These are phyloP conservation scores for Myiagra hebetior DNA, from an alignment of 2,113 vertebrate species.

Conservation along the genomic window DNA sequence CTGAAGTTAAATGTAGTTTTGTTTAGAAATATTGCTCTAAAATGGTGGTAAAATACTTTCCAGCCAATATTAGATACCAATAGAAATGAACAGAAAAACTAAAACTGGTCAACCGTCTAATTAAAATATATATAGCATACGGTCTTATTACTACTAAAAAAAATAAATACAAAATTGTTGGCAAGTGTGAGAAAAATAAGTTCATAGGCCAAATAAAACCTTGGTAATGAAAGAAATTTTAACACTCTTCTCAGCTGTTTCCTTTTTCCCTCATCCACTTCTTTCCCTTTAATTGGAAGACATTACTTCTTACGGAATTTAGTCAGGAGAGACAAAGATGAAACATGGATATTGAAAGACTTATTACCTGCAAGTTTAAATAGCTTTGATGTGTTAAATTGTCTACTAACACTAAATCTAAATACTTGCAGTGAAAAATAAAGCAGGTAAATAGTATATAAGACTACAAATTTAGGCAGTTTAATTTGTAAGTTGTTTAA, in stretches of 20 bases:
- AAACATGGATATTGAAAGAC: neutral
- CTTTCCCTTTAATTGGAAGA: neutral
- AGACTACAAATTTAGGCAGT: neutral
- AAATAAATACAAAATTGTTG: neutral
- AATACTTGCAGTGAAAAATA: neutral
- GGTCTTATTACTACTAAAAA: neutral
- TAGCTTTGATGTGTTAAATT: neutral
- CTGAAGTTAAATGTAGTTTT: neutral
- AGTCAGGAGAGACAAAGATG: neutral
- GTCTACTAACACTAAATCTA: neutral
- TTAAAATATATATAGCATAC: neutral
- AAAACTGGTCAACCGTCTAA: neutral
- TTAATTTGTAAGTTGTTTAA: neutral
- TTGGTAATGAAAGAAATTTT: neutral
- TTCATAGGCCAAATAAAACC: neutral
- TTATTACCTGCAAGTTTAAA: neutral
- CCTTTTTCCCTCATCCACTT: neutral
- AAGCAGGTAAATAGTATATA: neutral
- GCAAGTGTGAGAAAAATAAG: neutral
- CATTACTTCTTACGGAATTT: neutral
- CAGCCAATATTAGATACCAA: neutral
- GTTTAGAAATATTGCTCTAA: neutral
- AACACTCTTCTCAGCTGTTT: neutral
- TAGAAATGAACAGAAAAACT: neutral
- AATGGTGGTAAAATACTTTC: neutral